phyloP scores from a whole-genome alignment of 2,797 vertebrate genomes.

The Oreochromis grahami region DNA sequence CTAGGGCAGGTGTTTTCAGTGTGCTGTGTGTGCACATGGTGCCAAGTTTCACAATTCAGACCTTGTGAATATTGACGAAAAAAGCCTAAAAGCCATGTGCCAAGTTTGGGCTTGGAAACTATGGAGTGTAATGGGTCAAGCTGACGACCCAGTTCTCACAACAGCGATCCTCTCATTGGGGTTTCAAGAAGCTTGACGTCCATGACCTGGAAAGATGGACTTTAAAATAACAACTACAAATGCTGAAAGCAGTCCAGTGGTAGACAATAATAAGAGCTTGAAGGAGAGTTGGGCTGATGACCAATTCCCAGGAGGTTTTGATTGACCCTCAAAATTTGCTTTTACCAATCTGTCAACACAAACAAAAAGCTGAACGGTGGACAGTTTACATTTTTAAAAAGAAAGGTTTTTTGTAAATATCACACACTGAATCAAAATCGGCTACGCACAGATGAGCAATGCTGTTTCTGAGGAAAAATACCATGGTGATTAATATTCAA shows the following conservation, averaged over 20 bases:
- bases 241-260: neutral
- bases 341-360: neutral
- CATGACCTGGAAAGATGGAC: neutral
- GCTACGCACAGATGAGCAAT: neutral
- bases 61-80: neutral
- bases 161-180: neutral
- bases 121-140: neutral
- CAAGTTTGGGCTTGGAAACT: neutral
- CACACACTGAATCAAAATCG: neutral
- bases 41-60: neutral
- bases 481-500: slow-evolving; percentile 73
- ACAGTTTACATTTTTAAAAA: neutral
- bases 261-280: neutral
- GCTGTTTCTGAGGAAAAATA: slow-evolving; percentile 13
- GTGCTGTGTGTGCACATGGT: neutral
- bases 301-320: neutral
- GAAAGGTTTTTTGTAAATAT: fast-evolving
- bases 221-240: neutral
- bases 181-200: neutral
- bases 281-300: neutral
- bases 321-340: neutral
- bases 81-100: neutral
- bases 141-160: neutral
- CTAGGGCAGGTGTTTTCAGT: neutral
- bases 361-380: neutral